Evolutionary conservation across 1,140 invertebrate genomes (phyloP), one percentile per base, ranked within the genome.

Genomic region (Meloidogyne hapla): DNA sequence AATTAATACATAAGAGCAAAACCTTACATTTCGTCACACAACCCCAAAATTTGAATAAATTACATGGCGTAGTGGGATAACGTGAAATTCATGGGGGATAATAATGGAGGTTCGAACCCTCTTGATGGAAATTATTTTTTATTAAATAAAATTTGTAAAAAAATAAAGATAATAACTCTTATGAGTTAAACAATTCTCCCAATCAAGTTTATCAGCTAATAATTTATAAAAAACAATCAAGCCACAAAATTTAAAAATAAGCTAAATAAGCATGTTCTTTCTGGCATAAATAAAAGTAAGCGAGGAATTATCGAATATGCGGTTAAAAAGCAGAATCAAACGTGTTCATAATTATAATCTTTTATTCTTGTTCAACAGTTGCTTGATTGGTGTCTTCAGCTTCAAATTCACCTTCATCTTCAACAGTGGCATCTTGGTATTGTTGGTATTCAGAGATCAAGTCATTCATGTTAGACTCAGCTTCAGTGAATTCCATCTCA

Each of bases 391-490:
- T 66, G 9, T 77, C 76, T 63, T 84, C 80, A 9, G 69, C 78
- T n/a, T 76, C 83, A 48, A 28, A 84, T 48, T 83, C 82, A n/a
- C 79, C 84, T 40, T 84, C 84, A 21, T 84, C 83, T 23, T 84
- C 83, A 48, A 79, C 84, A 66, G 83, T 84, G 8, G 83, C 83
- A 38, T 84, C 84, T 62, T 85, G 84, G 88, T 95, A 95, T 88
- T 95, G 93, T 86, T 95, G 94, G 87, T 94, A 95, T 85, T 94
- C 93, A 77, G 93, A 93, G 89, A 95, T 94, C 84, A 93, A 86
- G 83, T 93, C 93, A 82, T 92, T 92, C 91, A 93, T 92, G 89
- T 93, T 93, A 62, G 90, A 91, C 85, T 91, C 91, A 21, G 92
- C 91, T 88, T 91, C 91, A 67, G 91, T 91, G 87, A 91, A 91